A percentile compares a stretch with the other conserved stretches of the same genome.
phyloP scores from a whole-genome alignment of 37 sponge, comb jelly and placozoan species.

The Halisarca cf. caerulea region DNA sequence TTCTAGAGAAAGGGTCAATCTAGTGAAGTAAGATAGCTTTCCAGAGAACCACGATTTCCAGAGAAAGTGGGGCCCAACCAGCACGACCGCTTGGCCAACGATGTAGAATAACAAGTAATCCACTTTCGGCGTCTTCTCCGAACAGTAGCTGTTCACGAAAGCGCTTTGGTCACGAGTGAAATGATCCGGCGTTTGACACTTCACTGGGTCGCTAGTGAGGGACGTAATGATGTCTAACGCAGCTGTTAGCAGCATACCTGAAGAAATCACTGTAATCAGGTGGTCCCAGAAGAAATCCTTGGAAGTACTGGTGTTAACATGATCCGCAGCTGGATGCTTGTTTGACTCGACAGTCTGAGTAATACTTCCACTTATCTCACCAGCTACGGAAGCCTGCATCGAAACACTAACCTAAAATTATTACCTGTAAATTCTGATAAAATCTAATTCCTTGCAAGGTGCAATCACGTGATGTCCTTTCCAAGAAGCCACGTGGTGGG shows the following conservation, averaged over 20 bases:
- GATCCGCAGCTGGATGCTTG: too few species aligned
- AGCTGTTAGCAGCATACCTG: not conserved
- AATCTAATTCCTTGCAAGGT: too few species aligned
- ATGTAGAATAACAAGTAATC: slow-evolving; percentile 4
- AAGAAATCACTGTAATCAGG: not conserved
- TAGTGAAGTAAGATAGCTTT: not conserved
- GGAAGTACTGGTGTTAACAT: not conserved
- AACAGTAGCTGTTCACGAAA: not conserved
- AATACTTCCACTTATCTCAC: too few species aligned
- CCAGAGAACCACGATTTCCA: not conserved
- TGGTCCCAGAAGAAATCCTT: not conserved
- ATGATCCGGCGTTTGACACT: too few species aligned
- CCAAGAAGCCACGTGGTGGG: too few species aligned
- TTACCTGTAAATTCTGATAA: too few species aligned
- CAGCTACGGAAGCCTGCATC: too few species aligned
- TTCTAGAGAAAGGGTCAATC: not conserved
- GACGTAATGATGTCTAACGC: not conserved
- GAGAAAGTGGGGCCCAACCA: not conserved
- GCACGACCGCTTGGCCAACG: not conserved
- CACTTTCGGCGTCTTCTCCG: not conserved
- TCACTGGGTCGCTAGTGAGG: not conserved
- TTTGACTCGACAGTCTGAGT: too few species aligned
- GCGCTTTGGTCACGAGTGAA: not conserved
- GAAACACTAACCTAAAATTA: too few species aligned
- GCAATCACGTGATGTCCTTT: too few species aligned